A percentile compares a stretch with the other conserved stretches of the same genome.
Conservation (phyloP, 92 coral and sea anemone genomes). For the Ricordea florida region DNA sequence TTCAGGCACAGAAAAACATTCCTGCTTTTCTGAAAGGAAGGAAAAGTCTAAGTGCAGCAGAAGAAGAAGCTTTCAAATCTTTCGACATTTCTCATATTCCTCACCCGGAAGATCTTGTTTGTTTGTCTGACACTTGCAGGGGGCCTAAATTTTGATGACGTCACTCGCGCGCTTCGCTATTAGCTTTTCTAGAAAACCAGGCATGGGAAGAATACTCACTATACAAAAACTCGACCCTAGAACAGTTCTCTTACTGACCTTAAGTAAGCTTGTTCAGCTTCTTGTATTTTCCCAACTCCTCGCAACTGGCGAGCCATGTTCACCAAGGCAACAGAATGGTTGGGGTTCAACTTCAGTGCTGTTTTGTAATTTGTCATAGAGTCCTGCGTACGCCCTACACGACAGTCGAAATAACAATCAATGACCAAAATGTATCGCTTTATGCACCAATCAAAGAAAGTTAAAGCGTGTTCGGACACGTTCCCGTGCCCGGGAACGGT, state of each 20-base stretch:
- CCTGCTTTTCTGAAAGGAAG: slow-evolving; percentile 15
- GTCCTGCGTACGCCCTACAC: slow-evolving; percentile 50
- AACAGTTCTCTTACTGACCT: slow-evolving; percentile 21
- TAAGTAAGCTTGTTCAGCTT: slow-evolving; percentile 64
- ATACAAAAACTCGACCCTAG: neutral
- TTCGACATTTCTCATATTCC: too few relatives aligned
- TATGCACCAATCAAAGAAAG: too few relatives aligned
- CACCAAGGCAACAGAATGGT: slow-evolving; percentile 75
- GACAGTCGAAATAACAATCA: neutral
- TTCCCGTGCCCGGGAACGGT: too few relatives aligned
- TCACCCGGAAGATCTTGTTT: too few relatives aligned
- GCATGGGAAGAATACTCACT: too few relatives aligned
- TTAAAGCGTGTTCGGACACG: too few relatives aligned
- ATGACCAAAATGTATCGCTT: too few relatives aligned
- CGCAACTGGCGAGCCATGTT: slow-evolving; percentile 79
- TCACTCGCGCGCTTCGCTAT: too few relatives aligned
- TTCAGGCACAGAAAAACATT: slow-evolving; percentile 29
- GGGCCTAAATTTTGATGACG: too few relatives aligned
- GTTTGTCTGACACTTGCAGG: too few relatives aligned
- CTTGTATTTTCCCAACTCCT: slow-evolving; percentile 38
- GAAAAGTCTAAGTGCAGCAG: neutral
- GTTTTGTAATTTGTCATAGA: slow-evolving; percentile 60
- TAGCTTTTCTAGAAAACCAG: too few relatives aligned
- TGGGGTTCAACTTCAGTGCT: slow-evolving; percentile 57
- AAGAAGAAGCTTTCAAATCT: neutral